Evolutionary conservation across 2,113 vertebrate genomes (phyloP).

Genomic region (Propithecus coquereli): DNA sequence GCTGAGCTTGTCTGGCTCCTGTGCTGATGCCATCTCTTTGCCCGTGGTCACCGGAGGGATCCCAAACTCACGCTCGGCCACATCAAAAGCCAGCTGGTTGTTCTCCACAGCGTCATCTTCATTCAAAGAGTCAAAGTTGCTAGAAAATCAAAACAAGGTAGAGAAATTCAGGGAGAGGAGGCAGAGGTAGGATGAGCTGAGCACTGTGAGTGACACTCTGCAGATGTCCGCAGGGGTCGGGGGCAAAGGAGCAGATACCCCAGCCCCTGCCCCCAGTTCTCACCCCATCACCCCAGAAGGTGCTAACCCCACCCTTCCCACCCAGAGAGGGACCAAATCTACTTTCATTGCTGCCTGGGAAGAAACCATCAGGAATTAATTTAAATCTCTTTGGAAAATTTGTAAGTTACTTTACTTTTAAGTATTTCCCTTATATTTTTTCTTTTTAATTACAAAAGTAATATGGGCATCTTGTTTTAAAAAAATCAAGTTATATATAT

Average conservation of each 20-base stretch:
- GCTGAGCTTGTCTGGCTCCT: slow-evolving; percentile 91
- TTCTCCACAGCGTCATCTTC: slow-evolving; percentile 89
- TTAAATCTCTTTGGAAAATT: background rate
- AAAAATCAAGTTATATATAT: background rate
- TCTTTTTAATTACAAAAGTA: background rate
- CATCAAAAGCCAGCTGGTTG: slow-evolving; percentile 93
- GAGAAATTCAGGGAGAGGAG: background rate
- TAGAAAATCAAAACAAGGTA: slow-evolving; percentile 68
- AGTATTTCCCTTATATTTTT: background rate
- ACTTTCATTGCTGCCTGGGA: background rate
- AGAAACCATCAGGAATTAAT: background rate
- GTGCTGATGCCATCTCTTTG: slow-evolving; percentile 84
- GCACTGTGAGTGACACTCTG: too few species aligned
- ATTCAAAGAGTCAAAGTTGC: slow-evolving; percentile 91
- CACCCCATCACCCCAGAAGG: background rate
- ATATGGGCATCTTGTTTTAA: background rate
- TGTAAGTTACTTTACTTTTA: background rate
- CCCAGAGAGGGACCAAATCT: background rate
- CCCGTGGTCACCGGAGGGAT: slow-evolving; percentile 89
- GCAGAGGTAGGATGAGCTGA: background rate
- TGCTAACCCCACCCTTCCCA: background rate
- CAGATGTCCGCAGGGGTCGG: fast-evolving
- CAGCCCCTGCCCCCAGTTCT: too few species aligned
- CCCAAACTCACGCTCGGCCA: slow-evolving; percentile 93
- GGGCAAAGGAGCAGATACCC: background rate